phyloP scores from a whole-genome alignment of 2,113 vertebrate genomes.

The Tiliqua scincoides region DNA sequence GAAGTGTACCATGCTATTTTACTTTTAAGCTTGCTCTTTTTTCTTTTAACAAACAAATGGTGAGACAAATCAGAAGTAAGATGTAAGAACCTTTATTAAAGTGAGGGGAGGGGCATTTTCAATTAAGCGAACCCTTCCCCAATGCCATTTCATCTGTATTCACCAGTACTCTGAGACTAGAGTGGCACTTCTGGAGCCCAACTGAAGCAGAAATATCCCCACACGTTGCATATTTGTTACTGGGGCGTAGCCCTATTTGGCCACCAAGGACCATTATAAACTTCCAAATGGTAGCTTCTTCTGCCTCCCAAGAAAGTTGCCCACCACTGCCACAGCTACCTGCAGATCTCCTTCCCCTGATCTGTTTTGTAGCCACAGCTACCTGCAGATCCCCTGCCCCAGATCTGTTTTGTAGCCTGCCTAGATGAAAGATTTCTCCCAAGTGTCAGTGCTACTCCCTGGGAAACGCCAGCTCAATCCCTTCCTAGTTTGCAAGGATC shows the following conservation, averaged over 20 bases:
- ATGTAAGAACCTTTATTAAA: neutral
- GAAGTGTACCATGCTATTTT: neutral
- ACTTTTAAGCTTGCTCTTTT: conserved; percentile 2
- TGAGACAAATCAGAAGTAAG: neutral
- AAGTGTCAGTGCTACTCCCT: neutral
- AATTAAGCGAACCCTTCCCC: neutral
- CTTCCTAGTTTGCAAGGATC: neutral
- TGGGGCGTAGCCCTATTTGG: neutral
- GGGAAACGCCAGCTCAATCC: neutral
- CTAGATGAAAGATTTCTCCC: neutral
- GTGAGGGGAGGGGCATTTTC: neutral
- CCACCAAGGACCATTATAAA: neutral
- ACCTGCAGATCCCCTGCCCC: no score
- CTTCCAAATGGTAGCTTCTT: neutral
- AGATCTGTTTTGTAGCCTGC: no score
- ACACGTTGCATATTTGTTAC: neutral
- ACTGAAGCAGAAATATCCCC: neutral
- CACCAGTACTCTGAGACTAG: neutral
- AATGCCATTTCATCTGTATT: neutral
- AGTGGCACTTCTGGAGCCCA: neutral
- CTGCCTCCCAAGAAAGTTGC: neutral
- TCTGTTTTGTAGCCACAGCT: no score
- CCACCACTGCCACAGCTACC: neutral
- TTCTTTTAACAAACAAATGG: neutral
- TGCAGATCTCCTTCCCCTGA: neutral